phyloP scores from a whole-genome alignment of 2,888 invertebrate genomes.

The Pyralis farinalis region DNA sequence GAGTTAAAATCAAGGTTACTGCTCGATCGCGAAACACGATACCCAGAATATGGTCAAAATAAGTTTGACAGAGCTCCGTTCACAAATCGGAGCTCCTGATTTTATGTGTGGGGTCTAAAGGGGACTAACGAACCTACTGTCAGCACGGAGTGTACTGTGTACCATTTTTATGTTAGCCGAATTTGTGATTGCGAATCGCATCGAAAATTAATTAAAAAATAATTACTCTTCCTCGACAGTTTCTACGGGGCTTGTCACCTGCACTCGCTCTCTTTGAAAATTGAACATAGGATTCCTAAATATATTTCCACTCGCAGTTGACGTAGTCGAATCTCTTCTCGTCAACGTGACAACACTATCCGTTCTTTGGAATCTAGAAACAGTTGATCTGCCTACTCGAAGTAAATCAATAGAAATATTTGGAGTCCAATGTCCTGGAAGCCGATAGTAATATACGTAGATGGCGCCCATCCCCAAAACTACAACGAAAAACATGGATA shows the following conservation, averaged over 20 bases:
- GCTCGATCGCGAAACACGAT: too few relatives aligned
- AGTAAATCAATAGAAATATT: conserved; percentile 14
- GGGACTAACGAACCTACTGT: too few relatives aligned
- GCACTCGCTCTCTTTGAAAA: conserved; percentile 58
- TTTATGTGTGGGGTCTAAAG: too few relatives aligned
- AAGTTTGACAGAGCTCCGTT: too few relatives aligned
- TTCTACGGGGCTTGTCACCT: conserved; percentile 39
- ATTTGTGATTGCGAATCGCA: too few relatives aligned
- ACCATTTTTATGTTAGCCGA: too few relatives aligned
- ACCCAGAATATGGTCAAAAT: too few relatives aligned
- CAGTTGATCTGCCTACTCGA: not conserved
- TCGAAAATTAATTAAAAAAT: too few relatives aligned
- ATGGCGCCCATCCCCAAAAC: conserved; percentile 39
- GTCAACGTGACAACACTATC: conserved; percentile 67
- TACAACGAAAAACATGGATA: conserved; percentile 58
- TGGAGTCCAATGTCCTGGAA: conserved; percentile 7
- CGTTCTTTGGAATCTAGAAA: conserved; percentile 53
- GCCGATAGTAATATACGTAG: conserved; percentile 58
- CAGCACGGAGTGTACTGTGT: too few relatives aligned
- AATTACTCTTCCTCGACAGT: conserved; percentile 33
- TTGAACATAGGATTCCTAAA: conserved; percentile 69
- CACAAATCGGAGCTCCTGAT: too few relatives aligned
- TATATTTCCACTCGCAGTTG: conserved; percentile 31
- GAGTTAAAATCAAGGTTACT: too few relatives aligned
- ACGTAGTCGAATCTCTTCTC: conserved; percentile 51